Evolutionary conservation across 1,140 invertebrate genomes (phyloP).

Genomic region (Pissodes strobi): DNA sequence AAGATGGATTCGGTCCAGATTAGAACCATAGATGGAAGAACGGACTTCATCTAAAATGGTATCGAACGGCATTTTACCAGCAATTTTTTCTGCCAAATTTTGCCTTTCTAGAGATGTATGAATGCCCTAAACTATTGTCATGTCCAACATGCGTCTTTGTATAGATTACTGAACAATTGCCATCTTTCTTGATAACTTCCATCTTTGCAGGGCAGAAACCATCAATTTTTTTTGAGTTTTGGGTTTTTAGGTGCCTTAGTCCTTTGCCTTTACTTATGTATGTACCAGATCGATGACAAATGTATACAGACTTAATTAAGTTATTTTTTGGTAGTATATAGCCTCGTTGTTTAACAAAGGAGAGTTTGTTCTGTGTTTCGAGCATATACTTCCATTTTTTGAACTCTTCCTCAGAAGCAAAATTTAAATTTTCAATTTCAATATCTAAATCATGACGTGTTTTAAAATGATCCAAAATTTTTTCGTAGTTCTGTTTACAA

Average conservation of each 20-base stretch:
- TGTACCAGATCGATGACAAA: conserved; percentile 12
- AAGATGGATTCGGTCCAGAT: neutral
- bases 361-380: neutral
- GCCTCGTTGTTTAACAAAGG: neutral
- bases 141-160: conserved; percentile 19
- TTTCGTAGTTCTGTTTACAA: neutral
- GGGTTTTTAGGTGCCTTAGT: conserved; percentile 20
- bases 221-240: conserved; percentile 23
- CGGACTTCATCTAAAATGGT: conserved; percentile 13
- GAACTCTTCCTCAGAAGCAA: neutral
- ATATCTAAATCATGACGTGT: too few relatives aligned
- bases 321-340: neutral
- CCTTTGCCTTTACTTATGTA: conserved; percentile 14
- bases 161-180: neutral
- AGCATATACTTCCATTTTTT: neutral
- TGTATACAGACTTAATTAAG: neutral
- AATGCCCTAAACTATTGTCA: conserved; percentile 16
- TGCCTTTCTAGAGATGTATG: neutral
- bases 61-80: conserved; percentile 6
- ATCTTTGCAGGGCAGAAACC: conserved; percentile 20
- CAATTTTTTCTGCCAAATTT: neutral
- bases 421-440: neutral
- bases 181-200: neutral
- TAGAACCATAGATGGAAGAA: neutral
- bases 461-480: neutral